Base-by-base conservation (phyloP, 2,113 vertebrate genomes). In the Fulmarus glacialis region DNA sequence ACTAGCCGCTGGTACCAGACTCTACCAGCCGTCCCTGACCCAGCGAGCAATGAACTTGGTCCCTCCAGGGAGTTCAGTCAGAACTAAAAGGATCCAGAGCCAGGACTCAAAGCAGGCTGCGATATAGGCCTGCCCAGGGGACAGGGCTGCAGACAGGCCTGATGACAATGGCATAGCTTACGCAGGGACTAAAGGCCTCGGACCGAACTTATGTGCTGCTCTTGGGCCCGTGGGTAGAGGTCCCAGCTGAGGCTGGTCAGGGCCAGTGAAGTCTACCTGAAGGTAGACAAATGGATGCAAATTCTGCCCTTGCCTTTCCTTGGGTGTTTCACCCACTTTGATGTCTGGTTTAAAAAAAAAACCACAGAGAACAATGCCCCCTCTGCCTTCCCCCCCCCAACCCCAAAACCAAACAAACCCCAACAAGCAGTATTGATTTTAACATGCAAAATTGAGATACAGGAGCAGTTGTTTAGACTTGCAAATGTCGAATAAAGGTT, bases 31-130 rank as follows among this genome's bases (percentile, higher is more conserved):
- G 1, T 45, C 64, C 21, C 36, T 43, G 47, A 24, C 56, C 20
- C 2, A 3, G 30, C 0, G 0, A 67, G 47, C 48, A n/a, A 34
- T 40, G 23, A 83, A 40, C 32, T 5, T 42, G 24, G 8, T 78
- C 26, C 22, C 12, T 71, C 8, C 26, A n/a, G 38, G 22, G 40
- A 38, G 8, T 32, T 38, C 14, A 4, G 23, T 73, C 42, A 52
- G 55, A 23, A 62, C 19, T 6, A 11, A 66, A 50, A 67, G n/a
- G 20, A 60, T 78, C 34, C 48, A 34, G 43, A 90, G 48, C 30
- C 55, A 63, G 60, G 72, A 34, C 30, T 82, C 7, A 6, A 59
- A 68, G 66, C 48, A 42, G 10, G 11, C 59, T n/a, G 12, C 1
- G 6, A 30, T 4, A 4, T 3, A 19, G 29, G 5, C 9, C 21